Conservation (phyloP, 30 jellyfish, hydroid and myxozoan genomes). For the Mastigias papua region DNA sequence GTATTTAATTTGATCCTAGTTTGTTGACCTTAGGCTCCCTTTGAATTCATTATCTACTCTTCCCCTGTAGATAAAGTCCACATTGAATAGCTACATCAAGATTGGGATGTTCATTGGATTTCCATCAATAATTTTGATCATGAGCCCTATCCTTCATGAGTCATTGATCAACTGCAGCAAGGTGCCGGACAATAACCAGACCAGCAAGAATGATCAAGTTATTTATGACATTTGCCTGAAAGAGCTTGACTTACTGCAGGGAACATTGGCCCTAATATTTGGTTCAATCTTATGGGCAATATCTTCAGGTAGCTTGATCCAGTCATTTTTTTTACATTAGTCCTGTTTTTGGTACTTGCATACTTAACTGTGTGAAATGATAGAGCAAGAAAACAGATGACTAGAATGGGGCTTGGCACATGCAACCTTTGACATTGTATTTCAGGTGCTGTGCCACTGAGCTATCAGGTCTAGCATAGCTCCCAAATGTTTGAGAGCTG, state of each 20-base stretch:
- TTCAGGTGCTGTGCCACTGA: too few species aligned
- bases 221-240: slow-evolving; percentile 64
- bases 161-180: slow-evolving; percentile 45
- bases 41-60: too few species aligned
- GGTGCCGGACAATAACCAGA: background rate
- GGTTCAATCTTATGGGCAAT: slow-evolving; percentile 82
- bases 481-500: too few species aligned
- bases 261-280: slow-evolving; percentile 49
- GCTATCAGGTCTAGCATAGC: too few species aligned
- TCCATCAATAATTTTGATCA: slow-evolving; percentile 34
- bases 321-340: background rate
- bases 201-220: slow-evolving; percentile 15
- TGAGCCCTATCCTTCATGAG: slow-evolving; percentile 71
- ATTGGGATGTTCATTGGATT: slow-evolving; percentile 81
- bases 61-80: slow-evolving; percentile 41
- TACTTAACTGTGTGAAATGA: too few species aligned
- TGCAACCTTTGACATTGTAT: too few species aligned
- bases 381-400: too few species aligned
- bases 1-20: too few species aligned
- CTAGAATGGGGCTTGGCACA: too few species aligned
- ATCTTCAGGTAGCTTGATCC: slow-evolving; percentile 57
- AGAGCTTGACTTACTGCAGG: slow-evolving; percentile 29
- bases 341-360: background rate
- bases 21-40: too few species aligned
- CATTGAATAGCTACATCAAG: slow-evolving; percentile 47